Evolutionary conservation across 2,797 vertebrate genomes (phyloP).

Genomic region (Enteromius viviparus): DNA sequence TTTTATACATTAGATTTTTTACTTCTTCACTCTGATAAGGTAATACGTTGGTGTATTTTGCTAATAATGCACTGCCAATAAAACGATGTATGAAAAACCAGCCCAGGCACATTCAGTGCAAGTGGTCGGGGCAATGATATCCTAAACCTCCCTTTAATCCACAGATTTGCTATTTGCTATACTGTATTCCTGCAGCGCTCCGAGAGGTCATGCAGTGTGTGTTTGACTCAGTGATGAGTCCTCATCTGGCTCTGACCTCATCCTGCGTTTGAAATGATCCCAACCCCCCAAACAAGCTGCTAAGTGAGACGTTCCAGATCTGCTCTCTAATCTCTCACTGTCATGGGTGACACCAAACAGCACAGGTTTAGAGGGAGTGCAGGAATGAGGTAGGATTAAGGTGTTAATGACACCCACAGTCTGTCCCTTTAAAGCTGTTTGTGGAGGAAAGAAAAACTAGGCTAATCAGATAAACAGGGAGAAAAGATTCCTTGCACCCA

Average conservation of each 20-base stretch:
- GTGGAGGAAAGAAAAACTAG: slow-evolving; percentile 42
- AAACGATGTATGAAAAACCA: neutral
- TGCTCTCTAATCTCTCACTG: slow-evolving; percentile 67
- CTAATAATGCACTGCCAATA: neutral
- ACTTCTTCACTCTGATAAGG: neutral
- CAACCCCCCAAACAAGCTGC: slow-evolving; percentile 44
- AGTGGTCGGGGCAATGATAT: neutral
- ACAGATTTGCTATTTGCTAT: neutral
- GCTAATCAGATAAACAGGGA: slow-evolving; percentile 23
- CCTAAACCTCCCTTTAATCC: neutral
- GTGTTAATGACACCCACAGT: slow-evolving; percentile 40
- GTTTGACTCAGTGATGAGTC: slow-evolving; percentile 26
- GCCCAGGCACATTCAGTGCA: neutral
- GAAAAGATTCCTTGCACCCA: slow-evolving; percentile 1
- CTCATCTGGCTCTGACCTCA: slow-evolving; percentile 31
- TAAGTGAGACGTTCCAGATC: slow-evolving; percentile 59
- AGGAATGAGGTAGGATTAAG: slow-evolving; percentile 64
- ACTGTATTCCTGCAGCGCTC: neutral
- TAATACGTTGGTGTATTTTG: neutral
- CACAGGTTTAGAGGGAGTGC: slow-evolving; percentile 41
- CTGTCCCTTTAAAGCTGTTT: slow-evolving; percentile 45
- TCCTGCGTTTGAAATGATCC: slow-evolving; percentile 45
- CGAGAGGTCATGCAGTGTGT: slow-evolving; percentile 52
- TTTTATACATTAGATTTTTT: neutral
- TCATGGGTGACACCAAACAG: slow-evolving; percentile 71